These are phyloP conservation scores for Microcebus ravelobensis DNA, from an alignment of 2,113 vertebrate genomes.

Conservation along the genomic window DNA sequence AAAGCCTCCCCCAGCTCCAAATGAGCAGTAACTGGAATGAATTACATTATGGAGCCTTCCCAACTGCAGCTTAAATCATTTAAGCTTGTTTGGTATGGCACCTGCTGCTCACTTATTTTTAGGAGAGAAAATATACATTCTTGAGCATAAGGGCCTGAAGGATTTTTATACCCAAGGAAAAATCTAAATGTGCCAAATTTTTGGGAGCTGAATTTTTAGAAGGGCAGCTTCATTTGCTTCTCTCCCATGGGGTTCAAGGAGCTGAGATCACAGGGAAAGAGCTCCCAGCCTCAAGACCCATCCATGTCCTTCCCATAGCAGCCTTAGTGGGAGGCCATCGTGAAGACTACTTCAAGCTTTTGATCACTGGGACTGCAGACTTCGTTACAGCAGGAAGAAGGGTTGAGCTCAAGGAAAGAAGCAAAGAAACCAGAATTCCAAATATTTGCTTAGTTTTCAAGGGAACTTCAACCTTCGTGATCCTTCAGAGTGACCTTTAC, in stretches of 20 bases:
- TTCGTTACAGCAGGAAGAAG: constrained; percentile 22
- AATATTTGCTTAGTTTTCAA: constrained; percentile 69
- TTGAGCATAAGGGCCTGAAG: constrained; percentile 70
- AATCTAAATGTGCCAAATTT: constrained; percentile 67
- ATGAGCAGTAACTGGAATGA: constrained; percentile 75
- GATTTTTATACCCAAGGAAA: constrained; percentile 74
- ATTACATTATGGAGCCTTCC: constrained; percentile 73
- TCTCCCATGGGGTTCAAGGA: neutral
- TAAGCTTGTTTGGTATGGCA: constrained; percentile 78
- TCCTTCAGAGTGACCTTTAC: constrained; percentile 46
- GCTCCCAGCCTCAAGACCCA: neutral
- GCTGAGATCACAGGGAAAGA: neutral
- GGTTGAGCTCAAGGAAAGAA: constrained; percentile 7
- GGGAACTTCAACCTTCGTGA: neutral
- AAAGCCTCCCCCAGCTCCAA: constrained; percentile 68
- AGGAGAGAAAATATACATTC: constrained; percentile 75
- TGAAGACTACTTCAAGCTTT: constrained; percentile 21
- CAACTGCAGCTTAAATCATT: constrained; percentile 80
- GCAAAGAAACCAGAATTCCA: constrained; percentile 51
- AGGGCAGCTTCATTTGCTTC: constrained; percentile 33
- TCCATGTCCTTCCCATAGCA: neutral
- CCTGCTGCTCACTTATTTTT: constrained; percentile 83
- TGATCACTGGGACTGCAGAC: constrained; percentile 40
- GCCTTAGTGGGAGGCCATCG: neutral
- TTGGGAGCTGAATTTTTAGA: constrained; percentile 64